Percentiles rank a stretch among this genome's conserved stretches.
Evolutionary conservation across 2,888 invertebrate species (phyloP).

Genomic region (Gari tellinella): DNA sequence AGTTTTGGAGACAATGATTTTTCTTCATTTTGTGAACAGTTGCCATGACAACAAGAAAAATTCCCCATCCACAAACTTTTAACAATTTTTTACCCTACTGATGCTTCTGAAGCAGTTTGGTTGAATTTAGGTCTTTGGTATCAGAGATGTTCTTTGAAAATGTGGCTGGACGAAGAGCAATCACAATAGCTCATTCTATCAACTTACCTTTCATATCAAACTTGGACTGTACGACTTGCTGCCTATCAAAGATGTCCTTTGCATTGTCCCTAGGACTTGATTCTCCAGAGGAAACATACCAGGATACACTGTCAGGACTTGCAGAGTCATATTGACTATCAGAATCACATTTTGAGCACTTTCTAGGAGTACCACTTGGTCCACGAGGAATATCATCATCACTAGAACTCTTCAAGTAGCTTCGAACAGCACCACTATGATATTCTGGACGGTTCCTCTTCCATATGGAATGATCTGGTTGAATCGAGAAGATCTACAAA

Average conservation of each 20-base stretch:
- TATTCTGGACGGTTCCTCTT: conserved; percentile 77
- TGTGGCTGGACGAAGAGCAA: too few species aligned
- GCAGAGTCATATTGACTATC: conserved; percentile 78
- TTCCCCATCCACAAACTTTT: too few species aligned
- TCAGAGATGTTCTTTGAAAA: too few species aligned
- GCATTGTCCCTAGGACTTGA: conserved; percentile 55
- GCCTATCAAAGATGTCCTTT: conserved; percentile 37
- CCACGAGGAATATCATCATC: conserved; percentile 81
- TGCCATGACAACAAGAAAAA: too few species aligned
- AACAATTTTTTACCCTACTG: too few species aligned
- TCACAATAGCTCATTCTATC: too few species aligned
- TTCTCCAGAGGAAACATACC: conserved; percentile 74
- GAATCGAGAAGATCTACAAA: conserved; percentile 81
- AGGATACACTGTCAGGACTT: conserved; percentile 74
- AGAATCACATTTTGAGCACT: conserved; percentile 70
- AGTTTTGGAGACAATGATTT: too few species aligned
- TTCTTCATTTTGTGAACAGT: too few species aligned
- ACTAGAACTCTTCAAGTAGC: conserved; percentile 75
- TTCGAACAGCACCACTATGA: conserved; percentile 82
- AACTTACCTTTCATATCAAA: conserved; percentile 72
- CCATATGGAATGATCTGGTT: conserved; percentile 79
- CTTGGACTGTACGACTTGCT: conserved; percentile 36
- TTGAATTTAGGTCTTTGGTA: too few species aligned
- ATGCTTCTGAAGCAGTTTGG: too few species aligned
- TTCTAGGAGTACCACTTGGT: conserved; percentile 74